phyloP scores from a whole-genome alignment of 2,888 invertebrate species.

The Volucella inanis region DNA sequence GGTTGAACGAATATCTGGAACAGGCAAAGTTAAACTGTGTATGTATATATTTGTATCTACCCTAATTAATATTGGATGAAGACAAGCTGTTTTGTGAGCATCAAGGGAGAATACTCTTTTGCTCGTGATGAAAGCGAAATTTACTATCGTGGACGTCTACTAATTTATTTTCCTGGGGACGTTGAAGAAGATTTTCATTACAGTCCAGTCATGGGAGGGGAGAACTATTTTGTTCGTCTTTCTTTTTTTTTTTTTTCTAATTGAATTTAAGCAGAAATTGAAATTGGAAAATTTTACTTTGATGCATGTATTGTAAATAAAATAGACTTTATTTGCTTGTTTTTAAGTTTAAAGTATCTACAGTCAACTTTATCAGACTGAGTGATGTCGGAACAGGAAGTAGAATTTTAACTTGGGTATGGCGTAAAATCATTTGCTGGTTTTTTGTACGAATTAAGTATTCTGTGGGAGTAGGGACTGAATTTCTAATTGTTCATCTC shows the following conservation, averaged over 20 bases:
- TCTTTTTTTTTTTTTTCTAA: constrained; percentile 16
- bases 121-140: constrained; percentile 14
- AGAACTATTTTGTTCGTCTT: too few relatives aligned
- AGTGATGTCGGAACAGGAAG: background rate
- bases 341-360: background rate
- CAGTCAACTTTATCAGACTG: background rate
- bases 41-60: background rate
- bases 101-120: background rate
- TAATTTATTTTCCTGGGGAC: constrained; percentile 39
- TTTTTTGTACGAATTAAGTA: too few relatives aligned
- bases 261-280: constrained; percentile 57
- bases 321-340: constrained; percentile 18
- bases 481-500: too few relatives aligned
- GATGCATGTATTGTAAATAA: constrained; percentile 48
- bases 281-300: constrained; percentile 58
- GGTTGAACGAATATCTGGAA: background rate
- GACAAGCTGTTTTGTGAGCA: background rate
- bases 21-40: background rate
- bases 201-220: background rate
- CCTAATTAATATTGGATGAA: constrained; percentile 44
- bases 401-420: too few relatives aligned
- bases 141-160: constrained; percentile 23
- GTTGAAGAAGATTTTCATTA: background rate
- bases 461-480: too few relatives aligned
- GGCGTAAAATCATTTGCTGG: too few relatives aligned